These are phyloP conservation scores for Amphipoea oculea DNA, from an alignment of 2,888 invertebrate genomes.

Conservation along the genomic window DNA sequence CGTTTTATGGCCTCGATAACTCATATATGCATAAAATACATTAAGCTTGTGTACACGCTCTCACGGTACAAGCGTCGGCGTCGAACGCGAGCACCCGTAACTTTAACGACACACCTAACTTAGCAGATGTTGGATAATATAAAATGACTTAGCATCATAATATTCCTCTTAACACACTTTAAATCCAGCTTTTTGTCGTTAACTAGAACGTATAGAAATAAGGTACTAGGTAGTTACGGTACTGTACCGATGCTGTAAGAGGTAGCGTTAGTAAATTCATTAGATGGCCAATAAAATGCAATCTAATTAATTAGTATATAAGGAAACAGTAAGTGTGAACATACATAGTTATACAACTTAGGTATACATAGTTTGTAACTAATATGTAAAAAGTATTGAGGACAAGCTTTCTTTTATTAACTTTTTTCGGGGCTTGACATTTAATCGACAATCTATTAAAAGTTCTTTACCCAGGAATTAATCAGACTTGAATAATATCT, in stretches of 20 bases:
- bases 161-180: background rate
- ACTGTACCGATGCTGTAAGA: slow-evolving; percentile 9
- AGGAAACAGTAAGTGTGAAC: background rate
- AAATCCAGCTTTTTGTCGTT: background rate
- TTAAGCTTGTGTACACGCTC: slow-evolving; percentile 59
- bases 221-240: slow-evolving; percentile 9
- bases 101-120: slow-evolving; percentile 37
- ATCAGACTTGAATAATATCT: background rate
- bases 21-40: slow-evolving; percentile 69
- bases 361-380: background rate
- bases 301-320: background rate
- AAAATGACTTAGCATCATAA: slow-evolving; percentile 7
- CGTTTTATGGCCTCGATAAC: slow-evolving; percentile 78
- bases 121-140: background rate
- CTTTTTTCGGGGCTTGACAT: background rate
- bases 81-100: slow-evolving; percentile 20
- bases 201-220: slow-evolving; percentile 7
- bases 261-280: slow-evolving; percentile 34
- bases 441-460: background rate
- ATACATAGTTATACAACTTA: background rate
- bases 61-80: slow-evolving; percentile 51
- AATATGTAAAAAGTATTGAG: background rate
- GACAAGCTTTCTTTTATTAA: slow-evolving; percentile 15
- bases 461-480: background rate
- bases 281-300: slow-evolving; percentile 1